Evolutionary conservation across 2,797 vertebrate species (phyloP).

Genomic region (Halcyon smyrnensis): DNA sequence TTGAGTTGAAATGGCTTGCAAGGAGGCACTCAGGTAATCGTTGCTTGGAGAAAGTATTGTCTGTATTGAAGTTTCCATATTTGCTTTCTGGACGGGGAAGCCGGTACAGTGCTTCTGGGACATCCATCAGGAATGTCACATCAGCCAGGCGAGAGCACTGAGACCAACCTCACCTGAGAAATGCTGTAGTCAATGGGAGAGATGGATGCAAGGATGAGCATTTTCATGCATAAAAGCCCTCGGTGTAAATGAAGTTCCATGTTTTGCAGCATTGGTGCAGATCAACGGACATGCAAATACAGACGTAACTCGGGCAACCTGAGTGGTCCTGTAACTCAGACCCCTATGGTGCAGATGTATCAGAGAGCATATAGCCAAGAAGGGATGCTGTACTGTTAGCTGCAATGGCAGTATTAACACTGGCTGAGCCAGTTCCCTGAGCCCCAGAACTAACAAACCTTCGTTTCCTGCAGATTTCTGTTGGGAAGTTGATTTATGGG

Average conservation of each 20-base stretch:
- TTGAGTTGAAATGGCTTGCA: conserved; percentile 52
- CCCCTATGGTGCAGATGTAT: neutral
- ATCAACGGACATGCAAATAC: neutral
- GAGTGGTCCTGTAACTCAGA: neutral
- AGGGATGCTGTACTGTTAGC: neutral
- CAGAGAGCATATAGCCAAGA: neutral
- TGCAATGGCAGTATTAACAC: neutral
- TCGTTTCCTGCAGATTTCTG: neutral
- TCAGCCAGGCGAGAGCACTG: neutral
- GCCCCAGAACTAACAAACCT: neutral
- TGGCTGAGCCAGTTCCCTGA: neutral
- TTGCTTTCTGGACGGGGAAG: neutral
- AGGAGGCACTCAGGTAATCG: conserved; percentile 15
- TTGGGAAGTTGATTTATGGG: neutral
- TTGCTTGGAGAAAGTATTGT: conserved; percentile 13
- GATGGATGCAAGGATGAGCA: neutral
- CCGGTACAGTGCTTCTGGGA: neutral
- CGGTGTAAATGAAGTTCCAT: neutral
- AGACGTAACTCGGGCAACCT: neutral
- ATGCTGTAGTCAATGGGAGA: neutral
- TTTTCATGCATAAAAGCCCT: neutral
- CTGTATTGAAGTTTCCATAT: neutral
- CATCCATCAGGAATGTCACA: neutral
- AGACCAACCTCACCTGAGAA: neutral
- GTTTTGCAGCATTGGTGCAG: neutral